Base-by-base conservation (phyloP, 2,888 invertebrate species). In the Calliopum simillimum region DNA sequence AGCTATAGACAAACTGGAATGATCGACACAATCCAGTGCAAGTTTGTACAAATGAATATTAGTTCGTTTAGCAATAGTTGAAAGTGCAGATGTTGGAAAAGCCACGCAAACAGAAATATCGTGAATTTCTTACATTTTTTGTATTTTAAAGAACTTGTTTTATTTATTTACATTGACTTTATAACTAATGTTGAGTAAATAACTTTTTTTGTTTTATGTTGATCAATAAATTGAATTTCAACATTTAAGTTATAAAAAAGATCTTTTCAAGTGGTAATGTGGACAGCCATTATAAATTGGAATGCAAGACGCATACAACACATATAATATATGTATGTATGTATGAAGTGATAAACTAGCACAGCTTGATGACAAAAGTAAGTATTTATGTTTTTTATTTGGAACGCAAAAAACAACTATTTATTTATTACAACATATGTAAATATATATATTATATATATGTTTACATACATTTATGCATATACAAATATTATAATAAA, bases 1-100 rank as follows among this genome's bases (percentile, higher is more conserved):
- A 55, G 65, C 53, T 44, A 53, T 65, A 46, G 65, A 12, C 33
- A 63, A 55, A 65, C 65, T 65, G 65, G 65, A 65, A 63, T 55
- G 65, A 65, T 65, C 65, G 53, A 55, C 55, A 55, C 43, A 21
- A 43, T 59, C 23, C 53, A 53, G 49, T 53, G 23, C 21, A 55
- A 55, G 47, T 49, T 25, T 63, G 55, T 55, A 65, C 43, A 65
- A 65, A 55, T 21, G 8, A 53, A 21, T 53, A 16, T 53, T 44
- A 55, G 55, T 53, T 55, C 21, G 53, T 55, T 65, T 55, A 55
- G 65, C 55, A 65, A 23, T 65, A 65, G 53, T 53, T 65, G 53
- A 16, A 53, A 65, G 55, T 65, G 14, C 65, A 65, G 43, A 65
- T 65, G 65, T 55, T 55, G 43, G 43, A 65, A 44, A 44, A 55